Percentiles rank a stretch among this genome's conserved stretches.
These are phyloP conservation scores for Reinhardtius hippoglossoides DNA, from an alignment of 2,113 vertebrate genomes.

Conservation along the genomic window DNA sequence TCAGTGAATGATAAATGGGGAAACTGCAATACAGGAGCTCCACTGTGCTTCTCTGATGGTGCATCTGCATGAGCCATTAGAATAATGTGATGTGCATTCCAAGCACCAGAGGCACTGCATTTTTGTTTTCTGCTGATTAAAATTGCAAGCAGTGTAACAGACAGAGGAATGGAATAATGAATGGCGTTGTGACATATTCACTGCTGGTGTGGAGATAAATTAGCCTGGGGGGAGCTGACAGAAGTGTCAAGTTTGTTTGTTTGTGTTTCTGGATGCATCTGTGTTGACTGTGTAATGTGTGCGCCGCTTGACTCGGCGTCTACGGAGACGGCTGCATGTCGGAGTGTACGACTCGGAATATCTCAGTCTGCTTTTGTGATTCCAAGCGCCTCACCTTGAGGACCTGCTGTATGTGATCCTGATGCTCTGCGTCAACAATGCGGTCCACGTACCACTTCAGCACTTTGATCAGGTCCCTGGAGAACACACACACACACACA, in stretches of 20 bases:
- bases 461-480: conserved; percentile 97
- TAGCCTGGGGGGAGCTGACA: conserved; percentile 2
- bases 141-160: conserved; percentile 49
- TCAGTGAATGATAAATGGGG: conserved; percentile 26
- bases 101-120: conserved; percentile 37
- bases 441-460: conserved; percentile 98
- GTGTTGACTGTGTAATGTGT: conserved; percentile 3
- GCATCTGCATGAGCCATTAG: conserved; percentile 48
- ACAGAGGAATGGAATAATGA: conserved; percentile 30
- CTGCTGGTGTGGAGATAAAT: conserved; percentile 30
- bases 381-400: conserved; percentile 87
- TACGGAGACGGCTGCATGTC: too few species aligned
- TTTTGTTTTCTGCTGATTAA: conserved; percentile 54
- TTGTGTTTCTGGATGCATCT: conserved; percentile 20
- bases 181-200: background rate
- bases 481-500: conserved; percentile 34
- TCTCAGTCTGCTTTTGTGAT: background rate
- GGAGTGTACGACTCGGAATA: background rate
- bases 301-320: too few species aligned
- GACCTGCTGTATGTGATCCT: conserved; percentile 97
- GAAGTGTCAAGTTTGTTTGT: conserved; percentile 61
- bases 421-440: conserved; percentile 94
- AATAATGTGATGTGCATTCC: conserved; percentile 56
- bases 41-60: conserved; percentile 6
- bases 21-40: conserved; percentile 15